phyloP scores from a whole-genome alignment of 2,888 invertebrate genomes.

The Pachymerium ferrugineum region DNA sequence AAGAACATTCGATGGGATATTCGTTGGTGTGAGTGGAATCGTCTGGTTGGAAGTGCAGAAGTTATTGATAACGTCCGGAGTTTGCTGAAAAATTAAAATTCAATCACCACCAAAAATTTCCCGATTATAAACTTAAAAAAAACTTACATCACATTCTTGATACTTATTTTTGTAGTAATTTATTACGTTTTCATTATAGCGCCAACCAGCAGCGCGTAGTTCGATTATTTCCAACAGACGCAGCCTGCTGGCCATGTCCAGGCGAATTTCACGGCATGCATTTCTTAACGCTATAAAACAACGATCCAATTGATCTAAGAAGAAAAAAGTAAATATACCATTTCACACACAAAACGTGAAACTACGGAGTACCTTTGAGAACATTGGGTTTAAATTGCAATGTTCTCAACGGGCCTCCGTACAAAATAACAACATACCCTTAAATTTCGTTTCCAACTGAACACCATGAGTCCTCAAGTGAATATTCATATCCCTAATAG shows the following conservation, averaged over 20 bases:
- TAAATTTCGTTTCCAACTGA: slow-evolving; percentile 73
- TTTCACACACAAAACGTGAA: background rate
- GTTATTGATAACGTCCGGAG: background rate
- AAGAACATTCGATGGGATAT: background rate
- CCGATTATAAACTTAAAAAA: background rate
- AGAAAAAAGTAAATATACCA: background rate
- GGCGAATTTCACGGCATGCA: slow-evolving; percentile 77
- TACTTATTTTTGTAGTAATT: slow-evolving; percentile 64
- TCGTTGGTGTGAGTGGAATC: background rate
- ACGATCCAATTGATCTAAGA: slow-evolving; percentile 66
- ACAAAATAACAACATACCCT: slow-evolving; percentile 48
- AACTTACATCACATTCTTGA: slow-evolving; percentile 48
- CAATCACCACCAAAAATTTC: background rate
- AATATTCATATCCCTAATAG: slow-evolving; percentile 70
- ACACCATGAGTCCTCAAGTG: slow-evolving; percentile 68
- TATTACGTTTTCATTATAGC: slow-evolving; percentile 73
- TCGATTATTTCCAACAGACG: slow-evolving; percentile 88
- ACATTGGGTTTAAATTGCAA: background rate
- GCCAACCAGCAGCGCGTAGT: slow-evolving; percentile 86
- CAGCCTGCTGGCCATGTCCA: slow-evolving; percentile 78
- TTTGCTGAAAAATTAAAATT: background rate
- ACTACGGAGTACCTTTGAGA: background rate
- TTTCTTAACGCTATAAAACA: slow-evolving; percentile 81
- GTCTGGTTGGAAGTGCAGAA: background rate
- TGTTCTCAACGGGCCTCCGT: background rate